phyloP scores from a whole-genome alignment of 2,888 invertebrate genomes.

The Pasiphila rectangulata region DNA sequence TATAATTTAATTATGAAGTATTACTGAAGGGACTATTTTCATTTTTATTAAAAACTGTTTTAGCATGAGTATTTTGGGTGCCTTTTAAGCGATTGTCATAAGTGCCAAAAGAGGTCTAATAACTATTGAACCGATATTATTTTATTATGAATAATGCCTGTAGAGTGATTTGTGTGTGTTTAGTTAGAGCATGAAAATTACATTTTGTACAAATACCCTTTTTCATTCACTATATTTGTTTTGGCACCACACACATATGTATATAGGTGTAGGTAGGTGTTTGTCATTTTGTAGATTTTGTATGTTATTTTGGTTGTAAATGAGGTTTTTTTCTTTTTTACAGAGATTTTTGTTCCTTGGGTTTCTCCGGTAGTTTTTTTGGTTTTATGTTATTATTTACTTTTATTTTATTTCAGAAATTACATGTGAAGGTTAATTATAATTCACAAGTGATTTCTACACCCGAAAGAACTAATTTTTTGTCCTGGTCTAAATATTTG shows the following conservation, averaged over 20 bases:
- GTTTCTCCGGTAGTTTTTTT: conserved; percentile 74
- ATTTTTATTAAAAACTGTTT: too few species aligned
- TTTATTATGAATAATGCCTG: neutral
- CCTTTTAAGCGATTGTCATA: too few species aligned
- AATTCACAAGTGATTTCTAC: conserved; percentile 49
- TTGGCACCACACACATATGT: too few species aligned
- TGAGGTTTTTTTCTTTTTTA: conserved; percentile 56
- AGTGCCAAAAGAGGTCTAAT: neutral
- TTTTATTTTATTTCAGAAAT: conserved; percentile 44
- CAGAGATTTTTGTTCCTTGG: conserved; percentile 70
- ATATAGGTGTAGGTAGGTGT: neutral
- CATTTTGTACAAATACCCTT: too few species aligned
- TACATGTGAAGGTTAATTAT: conserved; percentile 39
- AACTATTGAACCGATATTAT: neutral
- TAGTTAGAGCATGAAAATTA: neutral
- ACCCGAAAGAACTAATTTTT: conserved; percentile 51
- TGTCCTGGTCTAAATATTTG: conserved; percentile 39
- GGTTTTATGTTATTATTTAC: conserved; percentile 53
- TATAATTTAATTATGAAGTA: too few species aligned
- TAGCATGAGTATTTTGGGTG: too few species aligned
- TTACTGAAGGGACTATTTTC: too few species aligned
- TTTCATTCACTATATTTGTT: too few species aligned
- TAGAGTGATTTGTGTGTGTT: neutral
- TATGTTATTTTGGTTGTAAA: conserved; percentile 31
- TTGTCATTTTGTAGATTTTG: conserved; percentile 5